Base-by-base conservation (phyloP, 2,113 vertebrate species). In the Chelonoidis abingdonii region DNA sequence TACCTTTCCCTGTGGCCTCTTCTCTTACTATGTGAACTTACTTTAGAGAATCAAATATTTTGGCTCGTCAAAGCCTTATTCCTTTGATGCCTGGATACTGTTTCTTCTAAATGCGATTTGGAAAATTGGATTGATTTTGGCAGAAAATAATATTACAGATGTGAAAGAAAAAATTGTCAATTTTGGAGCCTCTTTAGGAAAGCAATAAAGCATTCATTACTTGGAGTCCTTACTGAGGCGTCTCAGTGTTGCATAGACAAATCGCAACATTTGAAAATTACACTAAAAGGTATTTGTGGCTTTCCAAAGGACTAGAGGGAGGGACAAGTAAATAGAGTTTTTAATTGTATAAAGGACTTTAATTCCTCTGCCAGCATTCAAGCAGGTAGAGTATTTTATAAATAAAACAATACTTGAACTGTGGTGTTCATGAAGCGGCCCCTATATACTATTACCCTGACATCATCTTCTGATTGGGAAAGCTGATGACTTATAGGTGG, bases 71-170 rank as follows among this genome's bases (percentile, higher is more conserved):
- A 92, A 90, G 69, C 3, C 5, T 8, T 41, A 41, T 25, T 25
- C 21, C 72, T 76, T 44, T 76, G 72, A 76, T 44, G 72, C 53
- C 81, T 57, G 29, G 4, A 29, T 91, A n/a, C 22, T 47, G n/a
- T 80, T 85, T 85, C 38, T 50, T 65, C 89, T 57, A 80, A 56
- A 56, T 10, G 4, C 24, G 38, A 35, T n/a, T 38, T 81, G 65
- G 84, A 90, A 96, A 79, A 8, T 3, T 65, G 86, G 69, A 82
- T 84, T 16, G 31, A 88, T 13, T 56, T n/a, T 88, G 93, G 72
- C 82, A 93, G 44, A 65, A 92, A 94, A 83, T 4, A 3, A 81
- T 17, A 81, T 62, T 14, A 78, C 84, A 89, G 72, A 49, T 80
- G 54, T 81, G 11, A 29, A 85, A 92, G 76, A 27, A 72, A 88